phyloP scores from a whole-genome alignment of 2,113 vertebrate species.

The Triplophysa dalaica region DNA sequence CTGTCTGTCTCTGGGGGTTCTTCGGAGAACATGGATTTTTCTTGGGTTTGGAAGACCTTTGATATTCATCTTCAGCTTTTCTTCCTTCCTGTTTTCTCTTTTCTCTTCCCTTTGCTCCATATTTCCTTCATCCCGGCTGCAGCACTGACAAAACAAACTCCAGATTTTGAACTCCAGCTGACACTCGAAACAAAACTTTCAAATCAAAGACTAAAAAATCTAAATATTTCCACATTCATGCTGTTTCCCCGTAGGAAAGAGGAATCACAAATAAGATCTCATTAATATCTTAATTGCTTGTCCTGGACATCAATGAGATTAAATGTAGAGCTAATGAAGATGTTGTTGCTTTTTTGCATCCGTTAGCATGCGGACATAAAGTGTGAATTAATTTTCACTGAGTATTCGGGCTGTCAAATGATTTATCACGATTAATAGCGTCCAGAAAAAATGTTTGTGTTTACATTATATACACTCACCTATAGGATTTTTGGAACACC shows the following conservation, averaged over 20 bases:
- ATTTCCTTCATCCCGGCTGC: conserved; percentile 37
- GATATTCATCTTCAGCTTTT: conserved; percentile 43
- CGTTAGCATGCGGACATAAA: too few relatives aligned
- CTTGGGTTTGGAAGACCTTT: conserved; percentile 48
- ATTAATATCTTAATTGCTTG: neutral
- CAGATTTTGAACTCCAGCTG: conserved; percentile 56
- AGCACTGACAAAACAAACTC: conserved; percentile 51
- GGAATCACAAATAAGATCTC: neutral
- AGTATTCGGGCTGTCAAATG: too few relatives aligned
- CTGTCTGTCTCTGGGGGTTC: conserved; percentile 54
- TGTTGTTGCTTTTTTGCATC: too few relatives aligned
- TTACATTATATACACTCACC: too few relatives aligned
- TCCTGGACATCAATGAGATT: too few relatives aligned
- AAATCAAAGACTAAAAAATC: conserved; percentile 15
- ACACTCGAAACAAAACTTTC: conserved; percentile 48
- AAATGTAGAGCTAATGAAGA: too few relatives aligned
- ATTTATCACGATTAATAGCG: too few relatives aligned
- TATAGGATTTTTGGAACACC: too few relatives aligned
- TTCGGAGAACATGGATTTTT: conserved; percentile 42
- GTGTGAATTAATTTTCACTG: too few relatives aligned
- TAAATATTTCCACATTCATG: conserved; percentile 62
- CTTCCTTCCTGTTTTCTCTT: neutral
- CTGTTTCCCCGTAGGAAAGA: neutral
- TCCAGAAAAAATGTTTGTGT: too few relatives aligned
- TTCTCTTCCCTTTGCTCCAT: conserved; percentile 46